phyloP scores from a whole-genome alignment of 92 coral and sea anemone genomes.

The Diadumene lineata region DNA sequence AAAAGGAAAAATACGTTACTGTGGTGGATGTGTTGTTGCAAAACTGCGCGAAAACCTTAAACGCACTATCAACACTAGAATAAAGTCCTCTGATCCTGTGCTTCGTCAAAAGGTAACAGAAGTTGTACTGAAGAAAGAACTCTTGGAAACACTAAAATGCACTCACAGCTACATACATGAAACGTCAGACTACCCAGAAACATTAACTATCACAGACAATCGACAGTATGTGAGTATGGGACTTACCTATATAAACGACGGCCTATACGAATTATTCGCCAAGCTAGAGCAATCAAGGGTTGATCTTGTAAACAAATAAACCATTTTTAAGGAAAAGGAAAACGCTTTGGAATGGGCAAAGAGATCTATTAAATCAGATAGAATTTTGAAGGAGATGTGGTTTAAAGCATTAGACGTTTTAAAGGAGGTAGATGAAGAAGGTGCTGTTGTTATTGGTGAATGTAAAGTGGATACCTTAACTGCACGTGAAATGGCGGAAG shows the following conservation, averaged over 20 bases:
- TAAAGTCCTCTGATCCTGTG: not conserved
- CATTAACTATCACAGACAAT: not conserved
- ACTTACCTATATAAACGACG: not conserved
- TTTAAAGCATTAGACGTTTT: not conserved
- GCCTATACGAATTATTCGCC: not conserved
- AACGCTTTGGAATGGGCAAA: not conserved
- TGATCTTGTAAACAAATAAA: not conserved
- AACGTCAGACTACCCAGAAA: not conserved
- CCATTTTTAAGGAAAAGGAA: not conserved
- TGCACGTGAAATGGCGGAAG: too few species aligned
- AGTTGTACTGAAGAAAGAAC: not conserved
- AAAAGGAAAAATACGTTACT: constrained; percentile 40
- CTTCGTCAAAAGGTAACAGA: not conserved
- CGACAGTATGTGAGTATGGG: not conserved
- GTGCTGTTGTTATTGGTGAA: too few species aligned
- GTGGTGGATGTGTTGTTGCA: constrained; percentile 57
- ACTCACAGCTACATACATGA: not conserved
- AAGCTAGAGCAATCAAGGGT: not conserved
- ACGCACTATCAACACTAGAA: not conserved
- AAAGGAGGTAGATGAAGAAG: too few species aligned
- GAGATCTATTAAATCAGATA: not conserved
- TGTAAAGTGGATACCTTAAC: too few species aligned
- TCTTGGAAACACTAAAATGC: not conserved
- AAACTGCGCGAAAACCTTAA: constrained; percentile 22
- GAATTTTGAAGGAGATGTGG: not conserved